Evolutionary conservation across 2,888 invertebrate species (phyloP), one percentile per base, ranked within the genome.

Genomic region (Caenorhabditis sulstoni): DNA sequence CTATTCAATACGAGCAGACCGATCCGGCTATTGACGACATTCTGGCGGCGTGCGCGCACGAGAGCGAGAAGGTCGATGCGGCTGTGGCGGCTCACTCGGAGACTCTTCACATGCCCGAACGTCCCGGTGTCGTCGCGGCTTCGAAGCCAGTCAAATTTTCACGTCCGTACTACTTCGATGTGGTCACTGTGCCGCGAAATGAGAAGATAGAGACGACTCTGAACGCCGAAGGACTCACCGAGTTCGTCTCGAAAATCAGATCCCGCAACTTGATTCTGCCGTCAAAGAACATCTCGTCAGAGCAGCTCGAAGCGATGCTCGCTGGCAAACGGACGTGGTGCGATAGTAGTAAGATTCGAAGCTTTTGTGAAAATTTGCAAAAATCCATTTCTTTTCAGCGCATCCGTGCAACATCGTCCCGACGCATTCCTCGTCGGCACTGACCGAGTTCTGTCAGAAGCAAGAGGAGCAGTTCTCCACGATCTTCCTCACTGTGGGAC

Each of bases 11-110:
- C 23, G 78, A 73, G 47, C 61, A 65, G 52, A 49, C 71, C 3
- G 78, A 79, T 62, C 73, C 78, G 16, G 61, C 49, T 8, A 22
- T 79, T 3, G 78, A 79, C 39, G 78, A 62, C 11, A 50, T 79
- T 45, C 59, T 79, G 41, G 64, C 57, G 14, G 67, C 67, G 16
- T 71, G 71, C 55, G 73, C 67, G 14, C 41, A 61, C 11, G 73
- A 79, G 18, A 62, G 62, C 37, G 73, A 79, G 12, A 49, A 67
- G 39, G n/a, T 77, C 12, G 64, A 68, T 41, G 57, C 39, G 14
- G 50, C 41, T 3, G n/a, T n/a, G 12, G 22, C 58, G 4, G 16
- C 29, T 16, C 52, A 39, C 14, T 11, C 52, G 16, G 39, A 45
- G 9, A 22, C 12, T 0, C 62, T 71, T 7, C 49, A 57, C 7